These are phyloP conservation scores for Lateolabrax maculatus DNA, from an alignment of 2,797 vertebrate species.

Conservation along the genomic window DNA sequence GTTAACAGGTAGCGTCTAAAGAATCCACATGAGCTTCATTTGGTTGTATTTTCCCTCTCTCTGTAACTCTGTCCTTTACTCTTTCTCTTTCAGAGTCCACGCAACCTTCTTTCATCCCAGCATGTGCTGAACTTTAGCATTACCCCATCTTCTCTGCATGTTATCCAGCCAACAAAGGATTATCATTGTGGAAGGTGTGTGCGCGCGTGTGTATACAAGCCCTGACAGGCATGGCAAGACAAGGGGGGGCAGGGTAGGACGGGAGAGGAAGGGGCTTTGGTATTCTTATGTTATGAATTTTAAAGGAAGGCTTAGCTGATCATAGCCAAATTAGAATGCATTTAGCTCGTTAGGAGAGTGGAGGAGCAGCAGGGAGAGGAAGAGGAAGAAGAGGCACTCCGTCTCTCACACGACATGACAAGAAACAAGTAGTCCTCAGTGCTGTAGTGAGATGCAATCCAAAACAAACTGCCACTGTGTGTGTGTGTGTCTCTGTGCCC, in stretches of 20 bases:
- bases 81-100: conserved; percentile 4
- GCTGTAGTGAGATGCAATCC: conserved; percentile 33
- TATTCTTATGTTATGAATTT: conserved; percentile 66
- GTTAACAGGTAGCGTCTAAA: conserved; percentile 14
- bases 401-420: conserved; percentile 28
- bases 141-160: conserved; percentile 61
- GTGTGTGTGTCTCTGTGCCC: conserved; percentile 63
- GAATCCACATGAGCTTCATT: conserved; percentile 8
- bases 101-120: conserved; percentile 48
- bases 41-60: conserved; percentile 23
- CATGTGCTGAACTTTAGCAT: conserved; percentile 54
- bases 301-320: conserved; percentile 72
- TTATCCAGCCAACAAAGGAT: conserved; percentile 77
- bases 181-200: conserved; percentile 55
- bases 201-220: conserved; percentile 37
- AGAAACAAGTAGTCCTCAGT: conserved; percentile 21
- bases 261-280: conserved; percentile 30
- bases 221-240: conserved; percentile 29
- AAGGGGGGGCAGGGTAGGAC: background rate
- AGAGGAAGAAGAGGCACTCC: conserved; percentile 19
- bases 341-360: conserved; percentile 74
- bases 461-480: conserved; percentile 50
- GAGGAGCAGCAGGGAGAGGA: conserved; percentile 15
- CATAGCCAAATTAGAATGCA: conserved; percentile 73
- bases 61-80: conserved; percentile 19